A percentile compares a stretch with the other conserved stretches of the same genome.
phyloP scores from a whole-genome alignment of 2,797 vertebrate genomes.

The Coccyzus lansbergi region DNA sequence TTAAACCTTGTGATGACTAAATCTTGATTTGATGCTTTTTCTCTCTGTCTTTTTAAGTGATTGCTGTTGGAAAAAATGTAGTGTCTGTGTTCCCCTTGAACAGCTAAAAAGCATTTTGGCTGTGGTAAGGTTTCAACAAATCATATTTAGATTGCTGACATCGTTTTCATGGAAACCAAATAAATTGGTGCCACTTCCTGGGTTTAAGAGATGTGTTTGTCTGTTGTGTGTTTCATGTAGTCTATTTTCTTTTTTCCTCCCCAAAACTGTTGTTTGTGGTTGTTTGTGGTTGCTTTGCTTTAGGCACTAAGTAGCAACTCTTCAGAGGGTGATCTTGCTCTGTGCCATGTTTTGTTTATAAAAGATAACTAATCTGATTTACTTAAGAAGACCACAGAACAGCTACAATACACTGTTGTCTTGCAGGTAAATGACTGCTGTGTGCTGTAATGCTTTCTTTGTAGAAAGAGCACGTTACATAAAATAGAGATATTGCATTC shows the following conservation, averaged over 20 bases:
- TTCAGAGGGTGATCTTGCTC: not conserved
- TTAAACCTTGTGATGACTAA: conserved; percentile 10
- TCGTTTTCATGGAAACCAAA: conserved; percentile 66
- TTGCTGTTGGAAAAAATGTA: not conserved
- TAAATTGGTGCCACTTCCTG: conserved; percentile 54
- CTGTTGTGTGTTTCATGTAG: not conserved
- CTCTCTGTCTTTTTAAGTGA: not conserved
- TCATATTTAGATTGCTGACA: conserved; percentile 37
- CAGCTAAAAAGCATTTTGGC: not conserved
- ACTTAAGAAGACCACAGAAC: not conserved
- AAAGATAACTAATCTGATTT: not conserved
- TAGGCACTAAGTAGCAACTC: not conserved
- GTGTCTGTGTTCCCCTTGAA: not conserved
- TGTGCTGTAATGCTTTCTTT: not conserved
- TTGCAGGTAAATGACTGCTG: not conserved
- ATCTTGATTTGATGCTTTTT: not conserved
- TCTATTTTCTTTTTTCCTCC: not conserved
- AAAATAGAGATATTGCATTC: not conserved
- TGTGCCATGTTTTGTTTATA: not conserved
- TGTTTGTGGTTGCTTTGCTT: conserved; percentile 30
- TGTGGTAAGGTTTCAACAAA: conserved; percentile 20
- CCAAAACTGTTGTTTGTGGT: too few species aligned
- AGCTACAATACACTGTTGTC: not conserved
- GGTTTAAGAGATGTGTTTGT: conserved; percentile 38
- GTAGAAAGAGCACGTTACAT: not conserved